These are phyloP conservation scores for Heliconius himera DNA, from an alignment of 1,140 invertebrate genomes.

Conservation along the genomic window DNA sequence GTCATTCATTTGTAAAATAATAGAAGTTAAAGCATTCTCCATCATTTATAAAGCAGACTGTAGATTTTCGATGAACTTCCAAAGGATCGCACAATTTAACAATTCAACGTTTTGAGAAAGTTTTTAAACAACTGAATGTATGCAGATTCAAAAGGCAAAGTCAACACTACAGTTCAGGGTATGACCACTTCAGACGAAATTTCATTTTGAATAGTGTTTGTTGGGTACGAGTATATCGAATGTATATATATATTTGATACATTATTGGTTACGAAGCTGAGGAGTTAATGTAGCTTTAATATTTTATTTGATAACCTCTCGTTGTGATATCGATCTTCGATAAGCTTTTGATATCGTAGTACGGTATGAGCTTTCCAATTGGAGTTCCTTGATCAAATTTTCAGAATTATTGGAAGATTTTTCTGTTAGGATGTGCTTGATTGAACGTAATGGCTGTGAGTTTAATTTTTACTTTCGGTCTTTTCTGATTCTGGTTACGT, in stretches of 20 bases:
- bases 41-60: background rate
- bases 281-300: constrained; percentile 16
- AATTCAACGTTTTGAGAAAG: constrained; percentile 11
- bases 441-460: background rate
- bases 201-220: constrained; percentile 38
- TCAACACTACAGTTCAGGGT: constrained; percentile 30
- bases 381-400: constrained; percentile 3
- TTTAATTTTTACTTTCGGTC: background rate
- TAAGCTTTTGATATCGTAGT: background rate
- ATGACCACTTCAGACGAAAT: constrained; percentile 39
- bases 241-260: constrained; percentile 13
- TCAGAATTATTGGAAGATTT: background rate
- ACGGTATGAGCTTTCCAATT: constrained; percentile 5
- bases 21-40: too few species aligned
- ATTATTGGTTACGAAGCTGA: background rate
- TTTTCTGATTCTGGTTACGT: too few species aligned
- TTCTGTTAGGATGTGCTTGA: background rate
- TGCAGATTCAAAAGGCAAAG: constrained; percentile 26
- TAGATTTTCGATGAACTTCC: background rate
- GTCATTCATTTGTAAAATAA: too few species aligned
- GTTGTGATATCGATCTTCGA: constrained; percentile 6
- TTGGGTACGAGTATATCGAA: constrained; percentile 2
- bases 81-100: constrained; percentile 4
- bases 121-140: constrained; percentile 31
- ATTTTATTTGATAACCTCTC: constrained; percentile 17